Base-by-base conservation (phyloP, 2,888 invertebrate genomes). In the Zaprionus obscuricornis region DNA sequence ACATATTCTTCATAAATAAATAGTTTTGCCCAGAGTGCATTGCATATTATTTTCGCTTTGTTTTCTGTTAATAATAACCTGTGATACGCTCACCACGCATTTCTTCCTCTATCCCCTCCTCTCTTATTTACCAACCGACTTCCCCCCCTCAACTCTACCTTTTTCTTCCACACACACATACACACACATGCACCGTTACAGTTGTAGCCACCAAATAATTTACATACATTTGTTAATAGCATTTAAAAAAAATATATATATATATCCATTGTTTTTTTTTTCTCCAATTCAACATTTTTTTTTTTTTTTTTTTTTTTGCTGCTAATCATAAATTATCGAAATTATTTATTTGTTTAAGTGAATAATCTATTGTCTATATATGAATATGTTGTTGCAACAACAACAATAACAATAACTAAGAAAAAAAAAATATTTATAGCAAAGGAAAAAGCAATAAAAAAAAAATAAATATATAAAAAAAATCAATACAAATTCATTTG, bases 21-120 rank as follows among this genome's bases (percentile, higher is more conserved):
- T 33, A 51, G 37, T 13, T 46, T 20, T 22, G 29, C 20, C 55
- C 55, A 46, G 43, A 42, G 43, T n/a, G n/a, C n/a, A 54, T 37
- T 51, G 20, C 33, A 36, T 17, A 2, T 16, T 37, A 18, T 49
- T 50, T 50, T 10, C 22, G 34, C 26, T 13, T 50, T 17, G 26
- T 8, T 37, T 50, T 39, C 36, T 45, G 11, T n/a, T n/a, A n/a
- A n/a, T n/a, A n/a, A 55, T 50, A 52, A 71, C 63, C 78, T 78
- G 78, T 78, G 78, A 78, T 78, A 85, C 71, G 50, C 63, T 65
- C 63, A 77, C 55, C 59, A 36, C 47, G 13, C 26, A 22, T 20
- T 29, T 37, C 11, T 37, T 26, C 22, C 26, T 14, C 29, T 24
- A 42, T 14, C 31, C 1, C 29, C 14, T 24, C 10, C 45, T 14